Base-by-base conservation (phyloP, 1,140 invertebrate species). In the Drosophila nannoptera region DNA sequence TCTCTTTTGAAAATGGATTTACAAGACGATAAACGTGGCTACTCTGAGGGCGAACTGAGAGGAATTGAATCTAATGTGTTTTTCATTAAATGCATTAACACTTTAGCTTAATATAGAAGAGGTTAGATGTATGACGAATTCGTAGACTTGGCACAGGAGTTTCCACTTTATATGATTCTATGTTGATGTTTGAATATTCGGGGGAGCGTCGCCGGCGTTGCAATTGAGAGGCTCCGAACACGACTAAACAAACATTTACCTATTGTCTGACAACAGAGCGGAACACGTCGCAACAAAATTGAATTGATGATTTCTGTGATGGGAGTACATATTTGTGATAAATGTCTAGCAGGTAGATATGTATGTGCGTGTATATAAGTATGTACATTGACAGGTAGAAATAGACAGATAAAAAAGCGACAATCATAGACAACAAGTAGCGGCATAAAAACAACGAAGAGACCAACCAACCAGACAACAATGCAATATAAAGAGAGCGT, bases 1-100 rank as follows among this genome's bases (percentile, higher is more conserved):
- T 42, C 68, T 55, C 29, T 52, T 22, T 50, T 61, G 31, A 12
- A 36, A 16, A 12, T 16, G 32, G 33, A 42, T 64, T 50, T 62
- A 53, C 65, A 66, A 56, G 65, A 58, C 72, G 69, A 72, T 73
- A 83, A 83, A 83, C 78, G 78, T 83, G 78, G 78, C 78, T 29
- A 9, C 48, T 53, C 14, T 36, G 8, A 42, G 4, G 38, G 33
- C 7, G 3, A 2, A 45, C 29, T 32, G 22, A 8, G 12, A 8
- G n/a, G 22, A 29, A 7, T 12, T 46, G 5, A 49, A 43, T 2
- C 38, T 48, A 14, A 35, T 58, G 22, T 48, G 53, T 70, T n/a
- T 53, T 58, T 58, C 5, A 11, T 33, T 1, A 49, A 45, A 63
- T 52, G 65, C 40, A 45, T 5, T 43, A 58, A 63, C 59, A 75